Percentiles rank a stretch among this genome's conserved stretches.
phyloP scores from a whole-genome alignment of 2,113 vertebrate genomes.

The Anarrhichthys ocellatus region DNA sequence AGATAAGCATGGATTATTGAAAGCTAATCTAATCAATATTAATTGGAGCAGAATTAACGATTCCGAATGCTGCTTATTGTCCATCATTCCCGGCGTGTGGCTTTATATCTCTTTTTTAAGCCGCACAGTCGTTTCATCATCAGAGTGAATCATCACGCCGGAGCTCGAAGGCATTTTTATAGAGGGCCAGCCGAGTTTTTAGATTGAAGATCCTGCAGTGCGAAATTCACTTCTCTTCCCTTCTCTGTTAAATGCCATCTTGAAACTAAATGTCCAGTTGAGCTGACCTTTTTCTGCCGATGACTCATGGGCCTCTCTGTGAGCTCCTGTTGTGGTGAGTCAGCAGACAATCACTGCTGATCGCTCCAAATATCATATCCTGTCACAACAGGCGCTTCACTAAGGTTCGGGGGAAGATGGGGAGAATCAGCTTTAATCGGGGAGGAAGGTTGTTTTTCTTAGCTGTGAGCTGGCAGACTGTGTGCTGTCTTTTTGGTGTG shows the following conservation, averaged over 20 bases:
- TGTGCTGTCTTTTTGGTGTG: not conserved
- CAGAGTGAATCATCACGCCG: not conserved
- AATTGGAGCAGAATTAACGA: slow-evolving; percentile 59
- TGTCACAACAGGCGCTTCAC: slow-evolving; percentile 37
- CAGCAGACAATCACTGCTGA: slow-evolving; percentile 65
- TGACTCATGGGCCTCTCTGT: slow-evolving; percentile 64
- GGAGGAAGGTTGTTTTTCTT: slow-evolving; percentile 14
- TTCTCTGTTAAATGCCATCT: not conserved
- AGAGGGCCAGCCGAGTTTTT: not conserved
- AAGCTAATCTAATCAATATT: slow-evolving; percentile 71
- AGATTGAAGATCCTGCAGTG: slow-evolving; percentile 9
- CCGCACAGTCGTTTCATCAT: slow-evolving; percentile 30
- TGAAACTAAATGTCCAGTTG: slow-evolving; percentile 46
- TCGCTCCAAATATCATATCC: slow-evolving; percentile 62
- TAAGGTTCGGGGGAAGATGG: not conserved
- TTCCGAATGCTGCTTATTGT: slow-evolving; percentile 52
- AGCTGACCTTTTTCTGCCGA: slow-evolving; percentile 64
- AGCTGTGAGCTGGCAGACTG: no score
- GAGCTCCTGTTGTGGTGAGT: slow-evolving; percentile 64
- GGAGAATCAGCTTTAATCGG: not conserved
- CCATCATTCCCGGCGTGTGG: slow-evolving; percentile 23
- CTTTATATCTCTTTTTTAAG: slow-evolving; percentile 33
- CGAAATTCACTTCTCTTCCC: slow-evolving; percentile 13
- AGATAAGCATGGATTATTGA: slow-evolving; percentile 58
- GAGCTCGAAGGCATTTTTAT: not conserved